Percentiles rank a stretch among this genome's conserved stretches.
Evolutionary conservation across 2,888 invertebrate genomes (phyloP).

Genomic region (Plemyria rubiginata): DNA sequence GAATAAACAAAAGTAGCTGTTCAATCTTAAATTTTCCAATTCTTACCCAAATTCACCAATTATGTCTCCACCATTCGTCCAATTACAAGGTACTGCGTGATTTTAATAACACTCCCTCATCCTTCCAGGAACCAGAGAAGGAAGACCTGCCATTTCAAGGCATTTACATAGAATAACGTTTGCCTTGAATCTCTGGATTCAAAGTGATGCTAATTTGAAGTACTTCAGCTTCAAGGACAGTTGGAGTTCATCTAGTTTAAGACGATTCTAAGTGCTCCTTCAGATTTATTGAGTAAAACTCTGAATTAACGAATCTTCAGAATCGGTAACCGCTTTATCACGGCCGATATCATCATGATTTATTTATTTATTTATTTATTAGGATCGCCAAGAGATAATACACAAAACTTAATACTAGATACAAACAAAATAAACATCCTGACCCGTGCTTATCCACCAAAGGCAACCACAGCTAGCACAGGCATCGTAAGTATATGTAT

Average conservation of each 20-base stretch:
- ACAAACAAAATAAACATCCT: too few species aligned
- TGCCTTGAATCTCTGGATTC: constrained; percentile 13
- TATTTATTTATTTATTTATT: too few species aligned
- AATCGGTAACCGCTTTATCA: too few species aligned
- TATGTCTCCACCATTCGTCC: constrained; percentile 22
- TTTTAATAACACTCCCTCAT: constrained; percentile 51
- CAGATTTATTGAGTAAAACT: constrained; percentile 1
- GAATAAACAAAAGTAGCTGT: background rate
- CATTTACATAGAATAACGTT: constrained; percentile 33
- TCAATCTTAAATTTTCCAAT: background rate
- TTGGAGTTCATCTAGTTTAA: constrained; percentile 11
- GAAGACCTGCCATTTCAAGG: constrained; percentile 34
- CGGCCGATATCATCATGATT: too few species aligned
- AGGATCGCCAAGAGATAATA: too few species aligned
- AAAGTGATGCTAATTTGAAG: constrained; percentile 16
- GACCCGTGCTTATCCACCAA: too few species aligned
- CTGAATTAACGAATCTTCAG: background rate
- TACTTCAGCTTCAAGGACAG: constrained; percentile 3
- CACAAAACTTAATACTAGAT: too few species aligned
- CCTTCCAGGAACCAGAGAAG: constrained; percentile 31
- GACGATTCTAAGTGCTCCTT: constrained; percentile 3
- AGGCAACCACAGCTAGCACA: too few species aligned
- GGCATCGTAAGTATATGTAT: too few species aligned
- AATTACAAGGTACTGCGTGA: constrained; percentile 47
- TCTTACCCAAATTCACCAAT: constrained; percentile 4